These are phyloP conservation scores for Wasmannia auropunctata DNA, from an alignment of 1,140 invertebrate species.

Conservation along the genomic window DNA sequence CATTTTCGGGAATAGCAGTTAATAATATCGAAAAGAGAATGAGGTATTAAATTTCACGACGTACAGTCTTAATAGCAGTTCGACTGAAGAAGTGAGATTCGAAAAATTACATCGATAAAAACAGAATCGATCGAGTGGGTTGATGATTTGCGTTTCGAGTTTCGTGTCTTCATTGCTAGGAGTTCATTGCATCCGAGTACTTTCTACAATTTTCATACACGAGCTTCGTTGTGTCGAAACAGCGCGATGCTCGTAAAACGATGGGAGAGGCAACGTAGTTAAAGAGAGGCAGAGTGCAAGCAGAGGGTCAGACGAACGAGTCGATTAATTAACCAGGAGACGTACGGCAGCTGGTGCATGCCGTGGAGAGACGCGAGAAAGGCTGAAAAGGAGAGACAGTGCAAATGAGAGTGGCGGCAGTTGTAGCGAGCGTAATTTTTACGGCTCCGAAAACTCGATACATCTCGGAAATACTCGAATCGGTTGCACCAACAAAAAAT, in stretches of 20 bases:
- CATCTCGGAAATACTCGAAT: neutral
- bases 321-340: conserved; percentile 72
- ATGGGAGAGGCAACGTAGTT: conserved; percentile 6
- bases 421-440: conserved; percentile 9
- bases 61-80: neutral
- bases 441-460: neutral
- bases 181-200: neutral
- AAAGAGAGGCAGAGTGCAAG: conserved; percentile 58
- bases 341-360: conserved; percentile 67
- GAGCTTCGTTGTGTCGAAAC: neutral
- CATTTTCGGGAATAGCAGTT: conserved; percentile 3
- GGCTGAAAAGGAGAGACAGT: neutral
- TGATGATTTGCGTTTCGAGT: neutral
- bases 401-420: neutral
- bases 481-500: neutral
- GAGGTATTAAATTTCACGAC: neutral
- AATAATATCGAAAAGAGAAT: neutral
- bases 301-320: conserved; percentile 58
- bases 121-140: neutral
- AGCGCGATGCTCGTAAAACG: neutral
- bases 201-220: neutral
- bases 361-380: conserved; percentile 17
- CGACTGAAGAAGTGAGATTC: neutral
- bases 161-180: neutral
- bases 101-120: neutral